These are phyloP conservation scores for Morus bassanus DNA, from an alignment of 2,797 vertebrate species.

Conservation along the genomic window DNA sequence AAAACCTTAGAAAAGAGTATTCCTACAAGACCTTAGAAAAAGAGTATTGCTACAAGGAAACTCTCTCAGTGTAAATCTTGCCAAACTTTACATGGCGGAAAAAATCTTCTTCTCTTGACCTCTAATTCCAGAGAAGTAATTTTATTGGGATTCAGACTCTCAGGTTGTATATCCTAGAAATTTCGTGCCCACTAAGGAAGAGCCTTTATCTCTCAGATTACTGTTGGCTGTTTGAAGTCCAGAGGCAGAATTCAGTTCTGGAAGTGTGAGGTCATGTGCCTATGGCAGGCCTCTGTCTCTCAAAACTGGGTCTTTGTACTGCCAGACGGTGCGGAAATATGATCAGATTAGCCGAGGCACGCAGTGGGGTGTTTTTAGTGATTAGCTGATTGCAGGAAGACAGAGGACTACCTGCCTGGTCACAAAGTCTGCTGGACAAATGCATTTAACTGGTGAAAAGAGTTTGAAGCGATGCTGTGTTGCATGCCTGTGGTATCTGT, in stretches of 20 bases:
- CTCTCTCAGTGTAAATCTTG: background rate
- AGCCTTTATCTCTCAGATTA: background rate
- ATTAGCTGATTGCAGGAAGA: background rate
- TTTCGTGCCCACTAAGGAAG: background rate
- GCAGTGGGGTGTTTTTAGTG: background rate
- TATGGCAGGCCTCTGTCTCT: background rate
- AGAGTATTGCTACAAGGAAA: background rate
- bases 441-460: background rate
- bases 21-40: background rate
- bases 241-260: background rate
- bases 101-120: background rate
- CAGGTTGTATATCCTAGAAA: background rate
- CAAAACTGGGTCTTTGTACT: fast-evolving
- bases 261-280: background rate
- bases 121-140: background rate
- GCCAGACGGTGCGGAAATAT: fast-evolving
- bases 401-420: background rate
- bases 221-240: background rate
- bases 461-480: background rate
- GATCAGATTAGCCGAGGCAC: background rate
- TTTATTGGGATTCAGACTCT: background rate
- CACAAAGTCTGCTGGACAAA: background rate
- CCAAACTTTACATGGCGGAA: background rate
- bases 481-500: background rate
- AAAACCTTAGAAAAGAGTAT: background rate